Percentiles rank a stretch among this genome's conserved stretches.
These are phyloP conservation scores for Siderastrea radians DNA, from an alignment of 92 coral and sea anemone species.

Conservation along the genomic window DNA sequence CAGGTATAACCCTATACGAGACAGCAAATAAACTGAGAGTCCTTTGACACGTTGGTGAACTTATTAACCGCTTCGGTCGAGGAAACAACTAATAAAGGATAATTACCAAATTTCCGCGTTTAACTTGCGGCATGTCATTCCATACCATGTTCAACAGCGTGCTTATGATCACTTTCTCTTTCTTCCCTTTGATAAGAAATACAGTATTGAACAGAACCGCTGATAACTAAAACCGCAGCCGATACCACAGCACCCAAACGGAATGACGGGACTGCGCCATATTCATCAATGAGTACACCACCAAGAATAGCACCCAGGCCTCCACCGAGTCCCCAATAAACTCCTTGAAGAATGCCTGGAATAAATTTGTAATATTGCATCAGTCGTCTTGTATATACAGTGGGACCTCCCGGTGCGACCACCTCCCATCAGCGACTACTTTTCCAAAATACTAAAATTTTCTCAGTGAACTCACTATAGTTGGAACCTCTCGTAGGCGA, in stretches of 20 bases:
- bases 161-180: background rate
- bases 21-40: no score
- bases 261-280: conserved; percentile 87
- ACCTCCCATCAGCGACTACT: no score
- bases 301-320: conserved; percentile 93
- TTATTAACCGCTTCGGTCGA: no score
- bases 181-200: conserved; percentile 19
- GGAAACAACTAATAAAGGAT: no score
- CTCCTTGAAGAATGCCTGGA: conserved; percentile 90
- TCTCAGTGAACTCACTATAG: no score
- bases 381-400: no score
- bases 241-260: conserved; percentile 73
- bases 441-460: no score
- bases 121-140: background rate
- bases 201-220: conserved; percentile 59
- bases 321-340: conserved; percentile 95
- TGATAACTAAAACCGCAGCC: conserved; percentile 46
- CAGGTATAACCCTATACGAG: no score
- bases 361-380: background rate
- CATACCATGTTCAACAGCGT: background rate
- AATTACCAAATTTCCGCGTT: background rate
- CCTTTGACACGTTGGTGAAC: no score
- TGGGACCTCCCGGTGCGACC: no score
- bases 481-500: no score
- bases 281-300: conserved; percentile 80